Evolutionary conservation across 2,888 invertebrate species (phyloP).

Genomic region (Seira musarum): DNA sequence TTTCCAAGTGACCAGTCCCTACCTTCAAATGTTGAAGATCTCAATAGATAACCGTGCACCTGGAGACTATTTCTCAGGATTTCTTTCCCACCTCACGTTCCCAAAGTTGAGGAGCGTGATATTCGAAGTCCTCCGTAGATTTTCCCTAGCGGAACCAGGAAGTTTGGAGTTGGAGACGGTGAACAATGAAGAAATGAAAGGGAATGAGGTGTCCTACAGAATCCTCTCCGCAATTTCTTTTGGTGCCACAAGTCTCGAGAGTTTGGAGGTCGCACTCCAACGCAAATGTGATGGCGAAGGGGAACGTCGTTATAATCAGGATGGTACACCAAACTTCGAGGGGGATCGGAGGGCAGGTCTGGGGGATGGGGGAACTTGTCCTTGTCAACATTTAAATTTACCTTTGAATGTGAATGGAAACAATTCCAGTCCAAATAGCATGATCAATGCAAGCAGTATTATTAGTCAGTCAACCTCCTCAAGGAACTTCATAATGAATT

Average conservation of each 20-base stretch:
- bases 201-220: constrained; percentile 42
- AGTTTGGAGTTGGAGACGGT: constrained; percentile 2
- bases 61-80: constrained; percentile 29
- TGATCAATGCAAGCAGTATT: constrained; percentile 16
- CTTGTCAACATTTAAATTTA: constrained; percentile 42
- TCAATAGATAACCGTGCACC: constrained; percentile 49
- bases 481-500: not conserved
- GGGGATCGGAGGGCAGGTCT: constrained; percentile 36
- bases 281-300: constrained; percentile 51
- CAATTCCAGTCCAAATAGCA: not conserved
- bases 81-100: constrained; percentile 30
- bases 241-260: constrained; percentile 49
- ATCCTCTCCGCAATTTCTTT: constrained; percentile 36
- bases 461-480: not conserved
- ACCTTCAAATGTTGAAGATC: constrained; percentile 53
- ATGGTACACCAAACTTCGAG: constrained; percentile 49
- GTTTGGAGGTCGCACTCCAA: constrained; percentile 53
- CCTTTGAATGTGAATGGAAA: not conserved
- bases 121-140: constrained; percentile 44
- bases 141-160: constrained; percentile 23
- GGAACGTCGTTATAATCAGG: constrained; percentile 29
- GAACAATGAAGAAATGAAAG: constrained; percentile 22
- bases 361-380: constrained; percentile 46
- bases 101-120: constrained; percentile 36
- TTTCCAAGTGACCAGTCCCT: constrained; percentile 41